Evolutionary conservation across 35 echinoderm and acorn worm species (phyloP), one percentile per base, ranked within the genome.

Genomic region (Heliocidaris tuberculata): DNA sequence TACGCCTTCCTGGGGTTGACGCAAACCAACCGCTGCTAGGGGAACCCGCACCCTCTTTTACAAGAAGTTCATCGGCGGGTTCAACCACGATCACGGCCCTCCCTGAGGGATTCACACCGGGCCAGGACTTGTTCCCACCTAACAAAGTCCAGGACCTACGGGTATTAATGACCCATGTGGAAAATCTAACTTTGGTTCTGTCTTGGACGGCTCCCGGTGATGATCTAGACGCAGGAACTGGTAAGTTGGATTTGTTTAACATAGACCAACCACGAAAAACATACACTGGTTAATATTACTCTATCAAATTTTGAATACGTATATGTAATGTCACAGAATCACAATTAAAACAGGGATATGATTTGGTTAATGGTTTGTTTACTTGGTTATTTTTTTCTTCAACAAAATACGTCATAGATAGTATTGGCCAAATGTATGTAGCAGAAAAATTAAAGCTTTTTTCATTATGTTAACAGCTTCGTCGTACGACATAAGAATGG

Each of bases 181-280:
- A 95, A 24, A 94, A 96, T 19, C 85, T 19, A 49, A 50, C 94
- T 7, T 90, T 97, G 24, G 85, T 65, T 10, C 85, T 97, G 24
- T 21, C 71, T n/a, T 97, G 94, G 94, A 95, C 95, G 47, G 97
- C 97, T 85, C 94, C 95, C 7, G 97, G 97, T 15, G 95, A 95
- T 61, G 94, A 98, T 35, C 92, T 96, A 7, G 97, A 98, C 86
- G 30, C 56, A 49, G 97, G 97, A 17, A 86, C 65, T 95, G 97
- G 97, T 98, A 93, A 32, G 86, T 0, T 88, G 7, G 13, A 12
- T 88, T 48, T 88, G 16, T 24, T 35, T 7, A 32, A 88, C 1
- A 88, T 24, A 31, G 17, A 88, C 8, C 2, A 27, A 88, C 47
- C n/a, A n/a, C n/a, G n/a, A n/a, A n/a, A n/a, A n/a, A n/a, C n/a